A percentile compares a stretch with the other conserved stretches of the same genome.
These are phyloP conservation scores for Artibeus jamaicensis DNA, from an alignment of 2,797 vertebrate genomes.

Conservation along the genomic window DNA sequence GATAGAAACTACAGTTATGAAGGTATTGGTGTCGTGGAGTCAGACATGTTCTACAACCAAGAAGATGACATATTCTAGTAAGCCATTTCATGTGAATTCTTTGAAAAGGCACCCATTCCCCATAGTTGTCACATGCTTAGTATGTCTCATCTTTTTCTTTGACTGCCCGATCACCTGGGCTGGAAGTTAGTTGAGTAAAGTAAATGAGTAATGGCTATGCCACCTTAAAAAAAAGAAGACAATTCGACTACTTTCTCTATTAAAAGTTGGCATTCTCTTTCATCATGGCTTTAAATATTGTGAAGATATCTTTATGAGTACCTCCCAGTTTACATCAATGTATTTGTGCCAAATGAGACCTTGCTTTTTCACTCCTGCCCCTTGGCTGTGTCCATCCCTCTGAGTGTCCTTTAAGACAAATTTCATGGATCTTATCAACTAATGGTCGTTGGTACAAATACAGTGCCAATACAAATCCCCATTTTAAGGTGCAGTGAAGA, in stretches of 20 bases:
- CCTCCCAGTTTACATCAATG: neutral
- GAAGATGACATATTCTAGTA: conserved; percentile 25
- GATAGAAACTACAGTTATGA: neutral
- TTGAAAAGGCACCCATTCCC: neutral
- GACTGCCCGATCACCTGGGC: neutral
- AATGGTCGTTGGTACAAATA: neutral
- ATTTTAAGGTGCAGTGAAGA: neutral
- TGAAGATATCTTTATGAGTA: neutral
- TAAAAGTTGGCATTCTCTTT: neutral
- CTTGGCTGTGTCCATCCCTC: neutral
- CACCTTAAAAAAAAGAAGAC: neutral
- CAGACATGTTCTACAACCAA: conserved; percentile 73
- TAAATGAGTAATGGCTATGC: neutral
- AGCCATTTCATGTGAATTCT: neutral
- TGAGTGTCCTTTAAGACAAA: neutral
- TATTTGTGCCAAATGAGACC: conserved; percentile 2
- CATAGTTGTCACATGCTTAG: neutral
- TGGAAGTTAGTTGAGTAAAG: neutral
- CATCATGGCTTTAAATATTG: neutral
- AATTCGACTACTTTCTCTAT: neutral
- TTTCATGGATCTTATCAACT: neutral
- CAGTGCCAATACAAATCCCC: neutral
- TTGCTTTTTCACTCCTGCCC: neutral
- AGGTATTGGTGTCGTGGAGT: conserved; percentile 44
- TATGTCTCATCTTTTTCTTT: neutral